A percentile compares a stretch with the other conserved stretches of the same genome.
Conservation (phyloP, 1,140 invertebrate species). For the Euura lappo region DNA sequence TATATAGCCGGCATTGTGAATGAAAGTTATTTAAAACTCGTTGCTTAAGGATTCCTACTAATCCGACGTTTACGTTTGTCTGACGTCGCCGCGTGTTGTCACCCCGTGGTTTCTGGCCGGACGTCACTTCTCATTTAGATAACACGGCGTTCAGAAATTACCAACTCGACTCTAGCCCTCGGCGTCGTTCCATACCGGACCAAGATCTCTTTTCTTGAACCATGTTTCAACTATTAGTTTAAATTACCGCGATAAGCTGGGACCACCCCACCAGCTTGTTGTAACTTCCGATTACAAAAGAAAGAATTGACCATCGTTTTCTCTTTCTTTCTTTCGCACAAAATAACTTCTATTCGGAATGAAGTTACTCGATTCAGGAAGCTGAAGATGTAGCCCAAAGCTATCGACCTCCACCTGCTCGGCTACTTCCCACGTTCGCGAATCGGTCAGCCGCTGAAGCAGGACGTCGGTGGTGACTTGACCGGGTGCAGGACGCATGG, state of each 20-base stretch:
- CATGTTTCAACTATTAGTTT: not conserved
- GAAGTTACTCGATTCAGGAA: too few species aligned
- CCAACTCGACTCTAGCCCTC: not conserved
- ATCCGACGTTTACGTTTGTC: slow-evolving; percentile 4
- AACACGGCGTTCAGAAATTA: slow-evolving; percentile 6
- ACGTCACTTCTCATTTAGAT: slow-evolving; percentile 14
- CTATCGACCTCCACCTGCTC: too few species aligned
- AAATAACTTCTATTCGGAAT: too few species aligned
- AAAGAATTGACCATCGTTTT: too few species aligned
- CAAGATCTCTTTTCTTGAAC: not conserved
- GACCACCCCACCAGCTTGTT: not conserved
- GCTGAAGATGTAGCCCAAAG: too few species aligned
- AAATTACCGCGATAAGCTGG: not conserved
- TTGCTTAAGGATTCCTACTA: not conserved
- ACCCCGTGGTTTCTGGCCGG: not conserved
- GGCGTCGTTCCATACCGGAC: too few species aligned
- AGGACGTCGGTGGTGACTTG: too few species aligned
- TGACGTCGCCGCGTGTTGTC: not conserved
- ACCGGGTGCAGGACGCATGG: too few species aligned
- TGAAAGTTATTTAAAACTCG: not conserved
- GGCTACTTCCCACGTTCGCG: too few species aligned
- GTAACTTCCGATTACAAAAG: too few species aligned
- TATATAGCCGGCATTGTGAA: not conserved
- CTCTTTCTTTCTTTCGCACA: too few species aligned
- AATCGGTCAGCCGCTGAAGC: too few species aligned